Evolutionary conservation across 2,888 invertebrate species (phyloP).

Genomic region (Oegoconia quadripuncta): DNA sequence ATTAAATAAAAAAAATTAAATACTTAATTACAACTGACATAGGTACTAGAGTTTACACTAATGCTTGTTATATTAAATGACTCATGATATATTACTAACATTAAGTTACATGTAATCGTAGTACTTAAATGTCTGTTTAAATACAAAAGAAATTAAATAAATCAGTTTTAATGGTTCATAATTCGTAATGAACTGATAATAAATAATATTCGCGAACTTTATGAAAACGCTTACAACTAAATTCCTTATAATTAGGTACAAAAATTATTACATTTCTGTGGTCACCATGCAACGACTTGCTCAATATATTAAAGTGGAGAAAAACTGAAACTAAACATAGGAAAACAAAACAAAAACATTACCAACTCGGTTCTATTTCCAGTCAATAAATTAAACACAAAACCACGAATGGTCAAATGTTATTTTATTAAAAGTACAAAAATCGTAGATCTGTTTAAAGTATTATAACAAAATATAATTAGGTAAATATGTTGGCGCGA

Average conservation of each 20-base stretch:
- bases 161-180: constrained; percentile 74
- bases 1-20: constrained; percentile 78
- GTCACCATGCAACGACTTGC: constrained; percentile 67
- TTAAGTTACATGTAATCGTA: constrained; percentile 68
- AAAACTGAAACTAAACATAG: constrained; percentile 60
- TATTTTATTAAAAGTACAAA: constrained; percentile 64
- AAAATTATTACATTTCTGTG: constrained; percentile 72
- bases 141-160: constrained; percentile 78
- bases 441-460: constrained; percentile 58
- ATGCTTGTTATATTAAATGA: constrained; percentile 76
- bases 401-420: constrained; percentile 56
- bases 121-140: constrained; percentile 71
- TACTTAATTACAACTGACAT: constrained; percentile 76
- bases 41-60: constrained; percentile 72
- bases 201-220: constrained; percentile 76
- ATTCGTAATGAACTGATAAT: constrained; percentile 77
- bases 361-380: constrained; percentile 52
- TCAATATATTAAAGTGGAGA: constrained; percentile 46
- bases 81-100: constrained; percentile 74
- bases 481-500: constrained; percentile 44
- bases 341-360: constrained; percentile 47
- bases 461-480: constrained; percentile 52
- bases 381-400: constrained; percentile 60
- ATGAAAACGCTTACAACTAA: constrained; percentile 73
- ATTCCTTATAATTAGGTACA: constrained; percentile 73